These are phyloP conservation scores for Eristalinus aeneus DNA, from an alignment of 2,888 invertebrate genomes.

Conservation along the genomic window DNA sequence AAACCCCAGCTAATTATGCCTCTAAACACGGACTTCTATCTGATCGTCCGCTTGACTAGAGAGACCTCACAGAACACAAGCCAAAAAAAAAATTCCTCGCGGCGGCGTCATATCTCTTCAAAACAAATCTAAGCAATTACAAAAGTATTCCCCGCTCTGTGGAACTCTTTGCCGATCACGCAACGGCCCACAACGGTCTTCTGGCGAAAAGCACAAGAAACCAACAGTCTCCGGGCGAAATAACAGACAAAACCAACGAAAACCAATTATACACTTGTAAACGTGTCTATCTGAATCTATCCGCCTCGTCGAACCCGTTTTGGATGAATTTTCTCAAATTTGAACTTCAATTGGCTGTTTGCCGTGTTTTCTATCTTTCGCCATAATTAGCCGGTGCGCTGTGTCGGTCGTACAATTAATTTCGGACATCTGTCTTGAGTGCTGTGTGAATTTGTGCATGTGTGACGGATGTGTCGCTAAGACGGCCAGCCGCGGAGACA, in stretches of 20 bases:
- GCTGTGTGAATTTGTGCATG: background rate
- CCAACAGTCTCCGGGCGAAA: background rate
- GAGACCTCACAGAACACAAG: background rate
- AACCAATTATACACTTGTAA: background rate
- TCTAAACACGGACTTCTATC: background rate
- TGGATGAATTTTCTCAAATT: background rate
- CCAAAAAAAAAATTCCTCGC: background rate
- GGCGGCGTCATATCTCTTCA: background rate
- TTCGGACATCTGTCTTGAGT: background rate
- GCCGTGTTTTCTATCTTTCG: background rate
- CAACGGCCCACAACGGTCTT: background rate
- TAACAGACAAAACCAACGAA: background rate
- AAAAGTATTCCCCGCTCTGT: background rate
- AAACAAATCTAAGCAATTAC: conserved; percentile 13
- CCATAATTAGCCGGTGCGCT: background rate
- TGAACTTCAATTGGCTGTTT: background rate
- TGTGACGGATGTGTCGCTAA: background rate
- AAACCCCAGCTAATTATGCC: background rate
- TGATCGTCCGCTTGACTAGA: background rate
- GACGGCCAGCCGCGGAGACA: background rate
- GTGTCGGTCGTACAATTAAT: background rate
- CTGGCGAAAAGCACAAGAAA: background rate
- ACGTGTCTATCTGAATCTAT: background rate
- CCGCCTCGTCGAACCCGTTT: background rate
- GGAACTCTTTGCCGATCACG: conserved; percentile 8